A percentile compares a stretch with the other conserved stretches of the same genome.
These are phyloP conservation scores for Stenodema calcarata DNA, from an alignment of 2,888 invertebrate species.

Conservation along the genomic window DNA sequence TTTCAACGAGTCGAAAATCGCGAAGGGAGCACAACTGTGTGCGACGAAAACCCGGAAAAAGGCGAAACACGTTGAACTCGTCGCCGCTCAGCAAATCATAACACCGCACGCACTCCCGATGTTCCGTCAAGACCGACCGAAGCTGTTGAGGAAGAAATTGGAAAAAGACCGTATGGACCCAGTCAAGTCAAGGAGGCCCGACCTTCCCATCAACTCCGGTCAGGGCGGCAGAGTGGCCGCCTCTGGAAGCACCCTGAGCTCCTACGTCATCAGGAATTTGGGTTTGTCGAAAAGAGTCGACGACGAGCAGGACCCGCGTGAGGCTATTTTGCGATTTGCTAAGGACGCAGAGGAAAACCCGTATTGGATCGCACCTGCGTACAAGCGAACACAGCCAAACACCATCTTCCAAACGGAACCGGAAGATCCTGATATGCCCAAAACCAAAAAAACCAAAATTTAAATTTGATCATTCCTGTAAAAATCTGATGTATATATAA, in stretches of 20 bases:
- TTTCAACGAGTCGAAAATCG: constrained; percentile 86
- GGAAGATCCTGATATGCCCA: constrained; percentile 61
- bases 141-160: constrained; percentile 87
- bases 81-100: constrained; percentile 90
- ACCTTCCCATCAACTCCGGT: constrained; percentile 84
- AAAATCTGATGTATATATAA: no score
- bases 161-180: constrained; percentile 90
- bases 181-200: constrained; percentile 80
- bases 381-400: constrained; percentile 86
- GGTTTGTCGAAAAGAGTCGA: constrained; percentile 91
- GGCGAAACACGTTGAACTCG: constrained; percentile 82
- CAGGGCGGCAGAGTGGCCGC: constrained; percentile 90
- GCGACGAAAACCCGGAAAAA: constrained; percentile 81
- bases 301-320: constrained; percentile 90
- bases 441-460: constrained; percentile 55
- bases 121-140: constrained; percentile 89
- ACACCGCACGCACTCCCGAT: constrained; percentile 95
- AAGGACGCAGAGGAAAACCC: constrained; percentile 96
- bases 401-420: constrained; percentile 74
- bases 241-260: constrained; percentile 93
- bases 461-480: constrained; percentile 38
- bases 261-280: constrained; percentile 93
- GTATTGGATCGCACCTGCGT: constrained; percentile 94
- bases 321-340: constrained; percentile 92
- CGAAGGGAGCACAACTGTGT: constrained; percentile 90